These are phyloP conservation scores for Pyrocoelia pectoralis DNA, from an alignment of 2,888 invertebrate genomes.

Conservation along the genomic window DNA sequence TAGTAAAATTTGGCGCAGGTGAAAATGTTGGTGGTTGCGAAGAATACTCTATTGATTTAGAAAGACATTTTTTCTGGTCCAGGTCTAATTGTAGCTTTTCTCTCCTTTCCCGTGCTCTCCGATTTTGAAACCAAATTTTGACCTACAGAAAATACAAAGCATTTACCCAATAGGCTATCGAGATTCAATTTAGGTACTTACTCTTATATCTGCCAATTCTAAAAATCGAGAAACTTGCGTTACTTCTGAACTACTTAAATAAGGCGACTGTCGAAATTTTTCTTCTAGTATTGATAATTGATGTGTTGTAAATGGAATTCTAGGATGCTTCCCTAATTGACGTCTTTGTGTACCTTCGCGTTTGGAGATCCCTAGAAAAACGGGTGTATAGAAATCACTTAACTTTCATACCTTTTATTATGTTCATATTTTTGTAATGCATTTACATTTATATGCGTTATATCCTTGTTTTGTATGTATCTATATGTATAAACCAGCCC, in stretches of 20 bases:
- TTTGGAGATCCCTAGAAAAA: conserved; percentile 52
- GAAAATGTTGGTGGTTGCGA: no score
- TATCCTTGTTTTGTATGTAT: no score
- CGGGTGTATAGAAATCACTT: no score
- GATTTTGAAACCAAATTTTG: conserved; percentile 85
- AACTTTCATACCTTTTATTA: no score
- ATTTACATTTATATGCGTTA: no score
- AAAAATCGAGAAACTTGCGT: conserved; percentile 68
- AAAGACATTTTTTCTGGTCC: conserved; percentile 14
- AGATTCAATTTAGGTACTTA: no score
- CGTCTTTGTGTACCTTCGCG: conserved; percentile 61
- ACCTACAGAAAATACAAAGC: conserved; percentile 39
- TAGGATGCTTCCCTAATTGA: conserved; percentile 70
- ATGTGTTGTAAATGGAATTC: conserved; percentile 76
- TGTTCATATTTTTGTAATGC: no score
- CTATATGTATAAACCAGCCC: no score
- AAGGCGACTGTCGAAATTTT: conserved; percentile 71
- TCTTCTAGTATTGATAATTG: conserved; percentile 75
- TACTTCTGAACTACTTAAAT: conserved; percentile 75
- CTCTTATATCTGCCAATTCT: conserved; percentile 73
- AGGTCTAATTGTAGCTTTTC: conserved; percentile 60
- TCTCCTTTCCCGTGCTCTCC: conserved; percentile 76
- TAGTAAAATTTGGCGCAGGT: no score
- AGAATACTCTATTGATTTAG: no score
- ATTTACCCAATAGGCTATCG: conserved; percentile 47